These are phyloP conservation scores for Neoniphon sammara DNA, from an alignment of 2,797 vertebrate species.

Conservation along the genomic window DNA sequence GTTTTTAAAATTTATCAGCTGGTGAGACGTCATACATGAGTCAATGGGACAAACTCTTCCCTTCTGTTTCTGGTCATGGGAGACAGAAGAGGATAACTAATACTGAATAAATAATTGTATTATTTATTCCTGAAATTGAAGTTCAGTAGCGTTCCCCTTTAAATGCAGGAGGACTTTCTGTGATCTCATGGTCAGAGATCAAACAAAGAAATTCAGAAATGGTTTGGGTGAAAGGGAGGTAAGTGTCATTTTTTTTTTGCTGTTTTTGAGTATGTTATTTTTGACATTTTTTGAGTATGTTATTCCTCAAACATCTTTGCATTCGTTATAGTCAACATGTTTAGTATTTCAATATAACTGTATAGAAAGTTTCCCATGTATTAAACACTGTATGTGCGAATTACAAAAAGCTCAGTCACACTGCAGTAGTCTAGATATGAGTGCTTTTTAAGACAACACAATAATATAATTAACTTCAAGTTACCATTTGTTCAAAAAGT, in stretches of 20 bases:
- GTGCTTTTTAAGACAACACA: background rate
- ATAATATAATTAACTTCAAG: background rate
- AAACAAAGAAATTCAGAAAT: slow-evolving; percentile 25
- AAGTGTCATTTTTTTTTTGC: slow-evolving; percentile 7
- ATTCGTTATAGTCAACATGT: background rate
- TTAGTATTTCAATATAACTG: background rate
- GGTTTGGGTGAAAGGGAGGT: slow-evolving; percentile 42
- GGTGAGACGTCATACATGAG: too few species aligned
- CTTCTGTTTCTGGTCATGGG: background rate
- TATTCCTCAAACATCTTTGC: background rate
- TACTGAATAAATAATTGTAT: too few species aligned
- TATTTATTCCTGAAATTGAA: background rate
- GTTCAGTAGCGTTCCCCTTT: slow-evolving; percentile 46
- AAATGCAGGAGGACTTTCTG: slow-evolving; percentile 56
- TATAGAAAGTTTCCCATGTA: background rate
- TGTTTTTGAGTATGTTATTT: too few species aligned
- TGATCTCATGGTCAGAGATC: slow-evolving; percentile 62
- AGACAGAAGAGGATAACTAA: background rate
- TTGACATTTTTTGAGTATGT: background rate
- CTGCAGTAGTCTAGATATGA: background rate
- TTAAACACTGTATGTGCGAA: background rate
- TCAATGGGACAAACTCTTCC: too few species aligned
- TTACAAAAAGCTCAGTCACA: background rate
- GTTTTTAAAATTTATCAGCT: too few species aligned
- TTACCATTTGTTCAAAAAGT: too few species aligned